These are phyloP conservation scores for Trichoplax adhaerens DNA, from an alignment of 37 sponge, comb jelly and placozoan genomes.

Conservation along the genomic window DNA sequence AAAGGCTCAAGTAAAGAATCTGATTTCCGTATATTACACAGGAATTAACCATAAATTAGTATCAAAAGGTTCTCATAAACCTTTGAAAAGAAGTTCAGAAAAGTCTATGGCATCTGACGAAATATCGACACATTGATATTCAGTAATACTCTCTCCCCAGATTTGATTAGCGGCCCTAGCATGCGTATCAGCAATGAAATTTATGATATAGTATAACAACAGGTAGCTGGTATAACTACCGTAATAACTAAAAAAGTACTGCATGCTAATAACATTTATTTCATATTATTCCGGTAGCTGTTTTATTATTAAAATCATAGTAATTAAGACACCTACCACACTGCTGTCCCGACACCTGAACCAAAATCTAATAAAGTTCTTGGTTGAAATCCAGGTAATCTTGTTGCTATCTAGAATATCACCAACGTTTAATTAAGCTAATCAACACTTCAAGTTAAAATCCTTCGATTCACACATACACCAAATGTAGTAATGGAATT, in stretches of 20 bases:
- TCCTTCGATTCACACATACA: conserved; percentile 7
- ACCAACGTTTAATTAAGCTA: background rate
- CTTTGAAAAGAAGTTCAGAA: too few species aligned
- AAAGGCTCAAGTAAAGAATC: too few species aligned
- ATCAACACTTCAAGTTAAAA: background rate
- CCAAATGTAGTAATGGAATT: background rate
- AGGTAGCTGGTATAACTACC: too few species aligned
- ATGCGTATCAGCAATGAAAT: too few species aligned
- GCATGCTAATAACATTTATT: too few species aligned
- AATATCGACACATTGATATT: conserved; percentile 51
- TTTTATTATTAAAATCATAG: background rate
- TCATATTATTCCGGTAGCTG: too few species aligned
- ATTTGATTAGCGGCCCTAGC: conserved; percentile 58
- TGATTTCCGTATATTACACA: too few species aligned
- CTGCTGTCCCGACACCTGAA: conserved; percentile 81
- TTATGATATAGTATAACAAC: too few species aligned
- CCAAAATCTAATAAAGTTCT: conserved; percentile 79
- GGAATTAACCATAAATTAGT: too few species aligned
- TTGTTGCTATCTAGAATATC: conserved; percentile 27
- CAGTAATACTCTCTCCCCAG: conserved; percentile 44
- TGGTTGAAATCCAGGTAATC: conserved; percentile 39
- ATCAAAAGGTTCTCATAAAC: too few species aligned
- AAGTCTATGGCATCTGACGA: conserved; percentile 36
- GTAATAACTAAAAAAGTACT: too few species aligned
- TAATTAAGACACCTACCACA: conserved; percentile 35